phyloP scores from a whole-genome alignment of 2,888 invertebrate species.

The Lithophane semibrunnea region DNA sequence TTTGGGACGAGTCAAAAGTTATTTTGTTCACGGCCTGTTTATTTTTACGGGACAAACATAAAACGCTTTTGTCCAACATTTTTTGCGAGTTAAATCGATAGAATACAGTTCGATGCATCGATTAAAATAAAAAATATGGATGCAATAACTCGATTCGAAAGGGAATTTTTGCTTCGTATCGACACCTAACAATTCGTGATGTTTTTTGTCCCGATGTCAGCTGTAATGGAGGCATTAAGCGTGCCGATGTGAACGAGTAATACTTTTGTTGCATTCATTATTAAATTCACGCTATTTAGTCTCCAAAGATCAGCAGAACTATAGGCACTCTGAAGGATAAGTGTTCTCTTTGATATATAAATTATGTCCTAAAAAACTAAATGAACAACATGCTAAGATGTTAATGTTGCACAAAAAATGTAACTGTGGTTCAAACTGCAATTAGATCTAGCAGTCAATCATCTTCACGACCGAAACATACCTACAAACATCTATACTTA shows the following conservation, averaged over 20 bases:
- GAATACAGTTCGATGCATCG: constrained; percentile 72
- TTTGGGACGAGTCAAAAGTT: constrained; percentile 88
- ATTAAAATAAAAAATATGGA: constrained; percentile 72
- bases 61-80: constrained; percentile 75
- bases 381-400: neutral
- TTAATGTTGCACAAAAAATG: neutral
- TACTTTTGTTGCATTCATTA: constrained; percentile 61
- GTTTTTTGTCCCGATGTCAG: constrained; percentile 65
- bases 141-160: constrained; percentile 71
- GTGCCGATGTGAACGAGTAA: constrained; percentile 60
- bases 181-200: constrained; percentile 72
- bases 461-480: neutral
- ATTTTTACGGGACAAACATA: constrained; percentile 80
- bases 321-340: neutral
- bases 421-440: neutral
- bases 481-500: neutral
- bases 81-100: constrained; percentile 79
- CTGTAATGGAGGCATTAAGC: constrained; percentile 73
- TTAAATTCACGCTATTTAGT: constrained; percentile 39
- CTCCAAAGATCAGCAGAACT: constrained; percentile 20
- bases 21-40: constrained; percentile 79
- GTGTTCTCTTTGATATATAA: neutral
- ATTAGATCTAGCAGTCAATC: neutral
- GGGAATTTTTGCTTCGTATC: constrained; percentile 69
- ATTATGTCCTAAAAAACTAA: neutral